Percentiles rank a stretch among this genome's conserved stretches.
phyloP scores from a whole-genome alignment of 2,797 vertebrate genomes.

The Enteromius thamalakanensis region DNA sequence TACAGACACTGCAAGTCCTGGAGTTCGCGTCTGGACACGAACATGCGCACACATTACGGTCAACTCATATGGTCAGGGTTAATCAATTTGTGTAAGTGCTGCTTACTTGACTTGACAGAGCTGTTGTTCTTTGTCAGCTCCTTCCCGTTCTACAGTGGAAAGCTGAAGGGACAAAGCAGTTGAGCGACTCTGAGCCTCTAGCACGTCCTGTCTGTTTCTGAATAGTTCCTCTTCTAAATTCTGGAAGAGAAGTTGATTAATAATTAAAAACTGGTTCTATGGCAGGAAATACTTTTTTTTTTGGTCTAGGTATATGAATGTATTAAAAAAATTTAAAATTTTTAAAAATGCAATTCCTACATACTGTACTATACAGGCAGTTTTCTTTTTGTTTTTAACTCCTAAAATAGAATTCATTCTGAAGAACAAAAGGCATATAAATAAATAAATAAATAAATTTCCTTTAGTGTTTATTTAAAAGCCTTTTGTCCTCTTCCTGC shows the following conservation, averaged over 20 bases:
- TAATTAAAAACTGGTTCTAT: neutral
- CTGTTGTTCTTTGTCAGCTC: slow-evolving; percentile 65
- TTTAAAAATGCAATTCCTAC: neutral
- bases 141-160: slow-evolving; percentile 67
- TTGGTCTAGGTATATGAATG: neutral
- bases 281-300: neutral
- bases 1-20: slow-evolving; percentile 84
- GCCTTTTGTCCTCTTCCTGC: neutral
- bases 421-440: neutral
- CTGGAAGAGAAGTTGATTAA: slow-evolving; percentile 55
- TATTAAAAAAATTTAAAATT: neutral
- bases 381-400: neutral
- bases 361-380: neutral
- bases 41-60: slow-evolving; percentile 40
- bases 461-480: neutral
- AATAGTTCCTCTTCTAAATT: slow-evolving; percentile 70
- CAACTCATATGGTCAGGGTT: neutral
- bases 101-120: slow-evolving; percentile 71
- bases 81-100: slow-evolving; percentile 14
- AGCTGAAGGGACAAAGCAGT: slow-evolving; percentile 65
- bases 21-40: slow-evolving; percentile 68
- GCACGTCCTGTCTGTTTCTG: slow-evolving; percentile 62
- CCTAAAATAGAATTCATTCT: neutral
- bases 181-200: slow-evolving; percentile 61
- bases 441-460: neutral